phyloP scores from a whole-genome alignment of 2,113 vertebrate species.

The Atlantisia rogersi region DNA sequence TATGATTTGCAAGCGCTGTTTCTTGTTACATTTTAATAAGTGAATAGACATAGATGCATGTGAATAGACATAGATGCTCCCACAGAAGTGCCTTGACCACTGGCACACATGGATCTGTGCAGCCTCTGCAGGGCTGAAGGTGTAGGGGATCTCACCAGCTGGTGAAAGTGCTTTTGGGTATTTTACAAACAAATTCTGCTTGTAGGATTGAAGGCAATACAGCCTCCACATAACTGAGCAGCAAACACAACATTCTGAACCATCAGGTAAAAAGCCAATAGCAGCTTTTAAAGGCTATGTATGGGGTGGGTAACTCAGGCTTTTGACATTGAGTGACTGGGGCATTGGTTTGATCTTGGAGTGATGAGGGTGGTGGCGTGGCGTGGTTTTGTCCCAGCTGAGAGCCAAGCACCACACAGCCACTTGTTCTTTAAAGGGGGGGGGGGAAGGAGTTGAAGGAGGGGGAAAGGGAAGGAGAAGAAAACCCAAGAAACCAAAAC shows the following conservation, averaged over 20 bases:
- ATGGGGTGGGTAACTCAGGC: not conserved
- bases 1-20: not conserved
- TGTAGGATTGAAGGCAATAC: not conserved
- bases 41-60: fast-evolving
- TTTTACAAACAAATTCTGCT: not conserved
- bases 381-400: too few relatives aligned
- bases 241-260: not conserved
- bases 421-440: too few relatives aligned
- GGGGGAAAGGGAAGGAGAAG: too few relatives aligned
- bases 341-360: not conserved
- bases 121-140: not conserved
- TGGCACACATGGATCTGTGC: fast-evolving
- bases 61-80: not conserved
- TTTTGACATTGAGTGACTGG: not conserved
- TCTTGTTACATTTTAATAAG: not conserved
- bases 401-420: too few relatives aligned
- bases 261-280: not conserved
- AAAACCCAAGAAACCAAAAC: too few relatives aligned
- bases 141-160: not conserved
- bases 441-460: too few relatives aligned
- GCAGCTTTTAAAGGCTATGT: not conserved
- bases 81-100: fast-evolving
- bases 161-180: not conserved
- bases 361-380: not conserved
- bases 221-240: not conserved